Evolutionary conservation across 2,888 invertebrate species (phyloP).

Genomic region (Agrochola litura): DNA sequence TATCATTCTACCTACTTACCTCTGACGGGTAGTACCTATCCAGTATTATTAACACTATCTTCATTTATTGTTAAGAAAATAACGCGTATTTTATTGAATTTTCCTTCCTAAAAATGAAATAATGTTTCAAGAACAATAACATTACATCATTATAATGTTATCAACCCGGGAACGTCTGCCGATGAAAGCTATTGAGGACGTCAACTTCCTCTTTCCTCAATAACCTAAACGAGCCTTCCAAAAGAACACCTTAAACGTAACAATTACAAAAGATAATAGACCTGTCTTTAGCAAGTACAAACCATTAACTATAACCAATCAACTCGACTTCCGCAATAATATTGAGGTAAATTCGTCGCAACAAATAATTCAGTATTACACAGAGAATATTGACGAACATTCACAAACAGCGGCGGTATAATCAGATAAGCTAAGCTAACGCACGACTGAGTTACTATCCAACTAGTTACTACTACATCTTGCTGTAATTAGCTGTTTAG

Average conservation of each 20-base stretch:
- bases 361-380: slow-evolving; percentile 41
- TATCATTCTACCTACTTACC: too few relatives aligned
- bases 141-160: not conserved
- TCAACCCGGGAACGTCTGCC: not conserved
- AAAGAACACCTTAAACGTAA: not conserved
- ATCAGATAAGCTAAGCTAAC: slow-evolving; percentile 28
- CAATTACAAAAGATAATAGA: not conserved
- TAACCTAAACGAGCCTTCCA: not conserved
- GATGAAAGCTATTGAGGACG: not conserved
- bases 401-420: slow-evolving; percentile 40
- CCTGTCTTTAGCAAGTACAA: not conserved
- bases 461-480: slow-evolving; percentile 9
- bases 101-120: not conserved
- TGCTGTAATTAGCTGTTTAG: slow-evolving; percentile 6
- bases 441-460: not conserved
- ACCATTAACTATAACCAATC: not conserved
- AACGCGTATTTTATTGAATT: not conserved
- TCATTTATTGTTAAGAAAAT: not conserved
- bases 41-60: not conserved
- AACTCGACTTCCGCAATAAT: not conserved
- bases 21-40: too few relatives aligned
- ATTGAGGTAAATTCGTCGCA: slow-evolving; percentile 3
- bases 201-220: not conserved
- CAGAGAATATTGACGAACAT: slow-evolving; percentile 46
- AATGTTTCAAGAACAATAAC: not conserved